Conservation (phyloP, 2,113 vertebrate genomes). For the Tenebrosternarchus preto region DNA sequence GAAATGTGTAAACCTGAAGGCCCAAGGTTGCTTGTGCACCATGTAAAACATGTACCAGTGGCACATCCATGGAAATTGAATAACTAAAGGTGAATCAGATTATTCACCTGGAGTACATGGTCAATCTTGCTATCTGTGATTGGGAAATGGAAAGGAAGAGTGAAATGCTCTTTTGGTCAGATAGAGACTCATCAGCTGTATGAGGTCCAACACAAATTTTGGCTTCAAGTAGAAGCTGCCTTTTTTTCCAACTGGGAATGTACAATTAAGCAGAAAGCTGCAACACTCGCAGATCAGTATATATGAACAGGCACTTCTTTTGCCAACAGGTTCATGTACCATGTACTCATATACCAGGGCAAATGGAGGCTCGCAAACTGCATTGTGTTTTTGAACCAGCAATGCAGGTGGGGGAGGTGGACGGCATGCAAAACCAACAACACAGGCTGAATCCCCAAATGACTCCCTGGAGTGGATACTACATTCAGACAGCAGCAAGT, state of each 20-base stretch:
- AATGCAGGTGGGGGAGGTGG: neutral
- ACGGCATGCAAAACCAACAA: slow-evolving; percentile 50
- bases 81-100: neutral
- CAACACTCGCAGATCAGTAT: slow-evolving; percentile 11
- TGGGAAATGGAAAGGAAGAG: slow-evolving; percentile 66
- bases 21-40: neutral
- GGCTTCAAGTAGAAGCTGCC: neutral
- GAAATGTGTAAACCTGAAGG: neutral
- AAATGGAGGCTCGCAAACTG: neutral
- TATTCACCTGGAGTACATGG: neutral
- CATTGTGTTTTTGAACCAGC: neutral
- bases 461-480: slow-evolving; percentile 11
- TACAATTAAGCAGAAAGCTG: neutral
- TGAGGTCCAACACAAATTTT: neutral
- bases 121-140: slow-evolving; percentile 49
- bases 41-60: neutral
- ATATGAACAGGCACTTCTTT: neutral
- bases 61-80: neutral
- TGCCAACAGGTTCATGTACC: neutral
- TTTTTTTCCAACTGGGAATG: neutral
- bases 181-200: slow-evolving; percentile 17
- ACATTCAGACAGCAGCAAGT: neutral
- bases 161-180: slow-evolving; percentile 71
- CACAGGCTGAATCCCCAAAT: slow-evolving; percentile 43
- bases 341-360: neutral